These are phyloP conservation scores for Spisula solida DNA, from an alignment of 2,888 invertebrate genomes.

Conservation along the genomic window DNA sequence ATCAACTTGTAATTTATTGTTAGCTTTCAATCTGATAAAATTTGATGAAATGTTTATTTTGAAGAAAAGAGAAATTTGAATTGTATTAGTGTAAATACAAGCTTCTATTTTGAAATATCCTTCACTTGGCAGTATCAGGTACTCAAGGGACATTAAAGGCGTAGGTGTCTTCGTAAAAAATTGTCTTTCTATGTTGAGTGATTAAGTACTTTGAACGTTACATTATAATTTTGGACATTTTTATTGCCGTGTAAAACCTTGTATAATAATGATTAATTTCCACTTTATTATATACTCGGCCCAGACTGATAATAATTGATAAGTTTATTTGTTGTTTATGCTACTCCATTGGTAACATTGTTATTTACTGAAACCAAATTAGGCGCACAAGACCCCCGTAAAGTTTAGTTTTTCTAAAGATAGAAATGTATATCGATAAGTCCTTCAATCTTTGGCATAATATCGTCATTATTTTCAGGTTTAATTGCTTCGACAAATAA, in stretches of 20 bases:
- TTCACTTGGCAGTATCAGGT: neutral
- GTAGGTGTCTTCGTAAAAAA: slow-evolving; percentile 14
- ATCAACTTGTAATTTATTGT: neutral
- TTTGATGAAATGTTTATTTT: slow-evolving; percentile 17
- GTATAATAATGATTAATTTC: slow-evolving; percentile 32
- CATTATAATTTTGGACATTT: slow-evolving; percentile 7
- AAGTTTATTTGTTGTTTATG: slow-evolving; percentile 50
- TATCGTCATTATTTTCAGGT: slow-evolving; percentile 15
- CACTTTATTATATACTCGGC: slow-evolving; percentile 20
- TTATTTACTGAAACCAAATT: slow-evolving; percentile 45
- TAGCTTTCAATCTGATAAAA: slow-evolving; percentile 3
- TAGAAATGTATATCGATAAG: slow-evolving; percentile 34
- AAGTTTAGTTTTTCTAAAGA: slow-evolving; percentile 50
- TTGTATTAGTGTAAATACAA: neutral
- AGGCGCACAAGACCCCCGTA: slow-evolving; percentile 37
- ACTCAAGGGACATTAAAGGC: neutral
- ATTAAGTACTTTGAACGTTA: neutral
- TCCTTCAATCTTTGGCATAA: slow-evolving; percentile 19
- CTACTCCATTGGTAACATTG: slow-evolving; percentile 44
- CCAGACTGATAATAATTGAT: slow-evolving; percentile 34
- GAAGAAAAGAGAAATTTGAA: slow-evolving; percentile 9
- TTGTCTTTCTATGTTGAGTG: neutral
- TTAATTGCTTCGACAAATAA: slow-evolving; percentile 32
- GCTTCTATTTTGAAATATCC: neutral
- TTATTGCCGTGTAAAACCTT: slow-evolving; percentile 32